A percentile compares a stretch with the other conserved stretches of the same genome.
phyloP scores from a whole-genome alignment of 2,113 vertebrate genomes.

The Tachysurus fulvidraco region DNA sequence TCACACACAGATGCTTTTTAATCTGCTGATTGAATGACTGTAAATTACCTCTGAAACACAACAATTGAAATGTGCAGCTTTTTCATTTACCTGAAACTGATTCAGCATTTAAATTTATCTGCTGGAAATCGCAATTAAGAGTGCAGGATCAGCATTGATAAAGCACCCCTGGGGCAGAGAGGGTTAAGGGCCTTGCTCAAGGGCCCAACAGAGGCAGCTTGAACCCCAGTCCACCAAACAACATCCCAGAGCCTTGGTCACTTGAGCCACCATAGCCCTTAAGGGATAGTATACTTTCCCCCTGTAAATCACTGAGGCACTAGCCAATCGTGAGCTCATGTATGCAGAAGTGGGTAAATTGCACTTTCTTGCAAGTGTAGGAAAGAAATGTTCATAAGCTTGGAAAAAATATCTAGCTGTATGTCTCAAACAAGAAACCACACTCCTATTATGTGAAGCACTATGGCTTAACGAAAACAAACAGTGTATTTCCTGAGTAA shows the following conservation, averaged over 20 bases:
- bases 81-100: not conserved
- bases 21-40: conserved; percentile 4
- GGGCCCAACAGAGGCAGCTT: no score
- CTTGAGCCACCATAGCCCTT: no score
- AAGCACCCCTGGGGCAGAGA: no score
- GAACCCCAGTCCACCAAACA: no score
- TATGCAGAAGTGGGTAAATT: not conserved
- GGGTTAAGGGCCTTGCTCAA: no score
- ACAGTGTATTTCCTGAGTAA: no score
- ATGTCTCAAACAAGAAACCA: no score
- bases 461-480: no score
- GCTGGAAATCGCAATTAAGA: not conserved
- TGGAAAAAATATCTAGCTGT: not conserved
- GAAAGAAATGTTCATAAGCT: no score
- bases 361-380: not conserved
- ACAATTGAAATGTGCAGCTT: not conserved
- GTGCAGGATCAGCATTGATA: no score
- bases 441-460: no score
- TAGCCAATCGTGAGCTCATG: not conserved
- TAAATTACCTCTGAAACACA: not conserved
- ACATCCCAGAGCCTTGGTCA: no score
- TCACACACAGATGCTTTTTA: not conserved
- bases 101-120: not conserved
- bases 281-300: not conserved
- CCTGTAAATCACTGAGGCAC: not conserved